Conservation (phyloP, 2,797 vertebrate genomes). For the Enoplosus armatus region DNA sequence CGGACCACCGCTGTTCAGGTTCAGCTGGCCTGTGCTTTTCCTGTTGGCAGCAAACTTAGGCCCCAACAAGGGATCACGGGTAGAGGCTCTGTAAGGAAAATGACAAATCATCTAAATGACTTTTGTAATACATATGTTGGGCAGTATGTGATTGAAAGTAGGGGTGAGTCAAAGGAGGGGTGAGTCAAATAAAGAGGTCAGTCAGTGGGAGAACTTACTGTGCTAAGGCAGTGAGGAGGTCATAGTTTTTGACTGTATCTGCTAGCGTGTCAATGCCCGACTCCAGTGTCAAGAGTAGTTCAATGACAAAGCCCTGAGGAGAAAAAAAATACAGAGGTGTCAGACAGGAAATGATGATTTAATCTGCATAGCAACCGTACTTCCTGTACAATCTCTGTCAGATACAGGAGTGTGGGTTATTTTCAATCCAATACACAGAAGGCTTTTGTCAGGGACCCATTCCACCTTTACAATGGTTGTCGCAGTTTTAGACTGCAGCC, state of each 20-base stretch:
- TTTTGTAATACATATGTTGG: neutral
- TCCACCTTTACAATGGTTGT: neutral
- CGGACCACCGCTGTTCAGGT: slow-evolving; percentile 89
- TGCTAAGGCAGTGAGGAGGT: slow-evolving; percentile 95
- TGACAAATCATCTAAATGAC: neutral
- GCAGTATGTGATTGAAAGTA: neutral
- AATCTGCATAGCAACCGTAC: neutral
- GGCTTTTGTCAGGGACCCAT: neutral
- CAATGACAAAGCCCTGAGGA: slow-evolving; percentile 96
- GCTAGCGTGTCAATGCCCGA: slow-evolving; percentile 97
- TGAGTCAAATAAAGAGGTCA: neutral
- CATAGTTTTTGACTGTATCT: slow-evolving; percentile 97
- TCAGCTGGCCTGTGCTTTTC: slow-evolving; percentile 98
- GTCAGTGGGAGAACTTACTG: slow-evolving; percentile 88
- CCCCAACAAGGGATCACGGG: slow-evolving; percentile 91
- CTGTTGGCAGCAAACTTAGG: slow-evolving; percentile 96
- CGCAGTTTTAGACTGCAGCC: neutral
- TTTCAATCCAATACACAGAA: neutral
- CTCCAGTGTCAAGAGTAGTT: slow-evolving; percentile 97
- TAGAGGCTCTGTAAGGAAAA: slow-evolving; percentile 85
- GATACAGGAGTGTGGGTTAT: neutral
- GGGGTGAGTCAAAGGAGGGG: neutral
- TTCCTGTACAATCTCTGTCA: neutral
- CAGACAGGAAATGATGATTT: neutral
- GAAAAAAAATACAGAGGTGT: slow-evolving; percentile 8